These are phyloP conservation scores for Mustelus asterias DNA, from an alignment of 2,113 vertebrate genomes.

Conservation along the genomic window DNA sequence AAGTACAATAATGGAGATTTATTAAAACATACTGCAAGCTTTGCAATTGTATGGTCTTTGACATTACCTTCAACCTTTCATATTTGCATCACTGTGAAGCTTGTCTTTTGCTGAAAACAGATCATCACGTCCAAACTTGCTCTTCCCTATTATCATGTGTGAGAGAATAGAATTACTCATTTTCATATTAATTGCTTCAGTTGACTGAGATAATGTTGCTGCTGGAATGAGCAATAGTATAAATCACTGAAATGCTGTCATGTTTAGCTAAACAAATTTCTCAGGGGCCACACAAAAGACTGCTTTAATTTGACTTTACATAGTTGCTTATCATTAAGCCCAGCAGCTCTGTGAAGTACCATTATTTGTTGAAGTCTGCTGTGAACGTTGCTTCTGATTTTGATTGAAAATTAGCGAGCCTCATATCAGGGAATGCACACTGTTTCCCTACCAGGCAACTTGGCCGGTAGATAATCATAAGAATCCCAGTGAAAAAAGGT, in stretches of 20 bases:
- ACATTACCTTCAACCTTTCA: constrained; percentile 64
- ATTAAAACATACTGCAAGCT: background rate
- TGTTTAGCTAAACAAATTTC: constrained; percentile 75
- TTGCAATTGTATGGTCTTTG: constrained; percentile 45
- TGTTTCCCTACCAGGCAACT: constrained; percentile 52
- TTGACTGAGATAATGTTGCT: constrained; percentile 68
- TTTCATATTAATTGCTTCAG: constrained; percentile 82
- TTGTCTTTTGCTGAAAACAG: constrained; percentile 48
- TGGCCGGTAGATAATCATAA: constrained; percentile 49
- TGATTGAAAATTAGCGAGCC: constrained; percentile 67
- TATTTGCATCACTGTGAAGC: constrained; percentile 58
- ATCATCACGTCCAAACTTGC: constrained; percentile 49
- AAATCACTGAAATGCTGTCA: constrained; percentile 64
- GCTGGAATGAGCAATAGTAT: constrained; percentile 67
- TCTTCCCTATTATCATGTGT: constrained; percentile 57
- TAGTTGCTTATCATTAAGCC: constrained; percentile 78
- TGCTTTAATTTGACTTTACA: constrained; percentile 65
- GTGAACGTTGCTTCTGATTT: constrained; percentile 53
- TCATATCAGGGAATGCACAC: constrained; percentile 63
- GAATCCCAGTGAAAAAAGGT: constrained; percentile 50
- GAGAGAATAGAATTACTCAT: constrained; percentile 73
- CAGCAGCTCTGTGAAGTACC: constrained; percentile 63
- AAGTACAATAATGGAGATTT: background rate
- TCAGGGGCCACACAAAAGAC: constrained; percentile 64
- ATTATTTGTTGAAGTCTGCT: constrained; percentile 69